These are phyloP conservation scores for Rhabdophis nuchalis DNA, from an alignment of 2,797 vertebrate genomes.

Conservation along the genomic window DNA sequence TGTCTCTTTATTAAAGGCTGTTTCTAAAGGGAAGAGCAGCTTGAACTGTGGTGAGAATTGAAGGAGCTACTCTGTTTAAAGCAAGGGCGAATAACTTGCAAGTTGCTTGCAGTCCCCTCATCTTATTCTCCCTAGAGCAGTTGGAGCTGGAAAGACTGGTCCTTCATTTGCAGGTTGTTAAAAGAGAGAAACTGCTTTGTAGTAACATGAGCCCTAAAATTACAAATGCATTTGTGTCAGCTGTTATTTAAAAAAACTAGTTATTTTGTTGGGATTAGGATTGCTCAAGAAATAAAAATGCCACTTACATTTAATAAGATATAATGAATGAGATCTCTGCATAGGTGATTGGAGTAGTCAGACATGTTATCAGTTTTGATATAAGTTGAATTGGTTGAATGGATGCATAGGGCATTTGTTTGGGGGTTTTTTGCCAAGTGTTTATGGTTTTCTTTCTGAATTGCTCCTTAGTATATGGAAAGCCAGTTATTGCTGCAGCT, in stretches of 20 bases:
- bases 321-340: background rate
- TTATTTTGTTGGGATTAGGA: background rate
- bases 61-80: background rate
- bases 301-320: background rate
- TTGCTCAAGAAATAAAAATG: background rate
- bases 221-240: background rate
- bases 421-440: background rate
- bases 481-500: constrained; percentile 82
- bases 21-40: background rate
- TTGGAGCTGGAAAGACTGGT: background rate
- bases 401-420: background rate
- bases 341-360: background rate
- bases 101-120: background rate
- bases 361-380: background rate
- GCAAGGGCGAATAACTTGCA: background rate
- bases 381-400: background rate
- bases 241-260: background rate
- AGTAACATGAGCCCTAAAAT: background rate
- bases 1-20: background rate
- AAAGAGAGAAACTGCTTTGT: background rate
- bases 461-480: constrained; percentile 83
- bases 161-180: background rate
- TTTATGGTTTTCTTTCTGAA: constrained; percentile 21
- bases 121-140: background rate
- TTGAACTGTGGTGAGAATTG: background rate